A percentile compares a stretch with the other conserved stretches of the same genome.
Evolutionary conservation across 2,113 vertebrate species (phyloP).

Genomic region (Myotis davidii): DNA sequence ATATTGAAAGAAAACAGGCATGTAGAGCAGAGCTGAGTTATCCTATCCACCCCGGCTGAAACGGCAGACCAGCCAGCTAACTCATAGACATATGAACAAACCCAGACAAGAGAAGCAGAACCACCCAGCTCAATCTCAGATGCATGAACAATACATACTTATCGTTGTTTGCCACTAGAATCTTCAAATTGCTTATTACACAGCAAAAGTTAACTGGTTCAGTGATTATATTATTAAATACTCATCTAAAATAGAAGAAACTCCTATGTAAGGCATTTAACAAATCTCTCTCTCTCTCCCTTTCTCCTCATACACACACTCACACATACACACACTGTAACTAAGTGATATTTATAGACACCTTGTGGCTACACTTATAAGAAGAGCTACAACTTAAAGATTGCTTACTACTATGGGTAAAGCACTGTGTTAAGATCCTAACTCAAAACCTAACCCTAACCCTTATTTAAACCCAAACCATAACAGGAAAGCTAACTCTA

Average conservation of each 20-base stretch:
- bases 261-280: background rate
- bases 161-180: background rate
- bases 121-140: background rate
- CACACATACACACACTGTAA: background rate
- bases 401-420: background rate
- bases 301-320: too few species aligned
- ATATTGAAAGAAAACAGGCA: background rate
- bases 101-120: background rate
- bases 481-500: background rate
- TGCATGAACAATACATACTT: background rate
- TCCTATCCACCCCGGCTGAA: background rate
- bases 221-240: background rate
- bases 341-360: background rate
- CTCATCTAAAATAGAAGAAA: conserved; percentile 1
- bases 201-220: background rate
- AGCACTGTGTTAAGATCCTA: background rate
- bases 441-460: background rate
- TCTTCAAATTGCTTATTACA: background rate
- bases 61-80: background rate
- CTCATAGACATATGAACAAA: background rate
- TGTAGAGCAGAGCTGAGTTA: background rate
- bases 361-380: background rate
- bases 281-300: background rate
- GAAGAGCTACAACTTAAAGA: background rate
- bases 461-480: background rate